phyloP scores from a whole-genome alignment of 2,888 invertebrate species.

The Tetrapedia diversipes region DNA sequence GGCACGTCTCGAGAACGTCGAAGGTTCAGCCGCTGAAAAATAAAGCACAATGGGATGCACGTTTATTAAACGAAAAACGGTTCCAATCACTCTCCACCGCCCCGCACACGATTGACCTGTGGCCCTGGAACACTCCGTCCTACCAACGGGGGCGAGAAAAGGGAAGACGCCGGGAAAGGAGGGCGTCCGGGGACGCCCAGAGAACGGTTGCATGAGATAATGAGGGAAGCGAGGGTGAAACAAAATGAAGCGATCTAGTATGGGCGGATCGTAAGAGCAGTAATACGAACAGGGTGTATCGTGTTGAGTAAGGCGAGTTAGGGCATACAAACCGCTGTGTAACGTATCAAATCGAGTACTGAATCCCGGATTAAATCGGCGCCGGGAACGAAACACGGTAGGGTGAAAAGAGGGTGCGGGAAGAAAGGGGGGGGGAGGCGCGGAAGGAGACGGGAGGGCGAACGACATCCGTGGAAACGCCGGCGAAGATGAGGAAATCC shows the following conservation, averaged over 20 bases:
- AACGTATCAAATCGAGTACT: slow-evolving; percentile 82
- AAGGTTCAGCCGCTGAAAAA: no score
- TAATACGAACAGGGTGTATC: slow-evolving; percentile 67
- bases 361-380: slow-evolving; percentile 81
- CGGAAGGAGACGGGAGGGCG: no score
- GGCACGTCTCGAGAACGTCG: no score
- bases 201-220: slow-evolving; percentile 58
- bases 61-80: background rate
- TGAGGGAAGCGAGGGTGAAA: slow-evolving; percentile 58
- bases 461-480: slow-evolving; percentile 57
- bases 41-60: background rate
- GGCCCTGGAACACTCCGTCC: background rate
- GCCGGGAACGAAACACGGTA: slow-evolving; percentile 63
- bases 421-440: slow-evolving; percentile 35
- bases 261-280: slow-evolving; percentile 61
- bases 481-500: slow-evolving; percentile 62
- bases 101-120: background rate
- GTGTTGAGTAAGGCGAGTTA: slow-evolving; percentile 71
- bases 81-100: no score
- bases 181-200: slow-evolving; percentile 17
- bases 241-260: slow-evolving; percentile 62
- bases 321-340: slow-evolving; percentile 79
- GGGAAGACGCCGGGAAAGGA: slow-evolving; percentile 36
- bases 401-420: slow-evolving; percentile 19
- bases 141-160: slow-evolving; percentile 12